Evolutionary conservation across 2,888 invertebrate genomes (phyloP).

Genomic region (Danaus chrysippus): DNA sequence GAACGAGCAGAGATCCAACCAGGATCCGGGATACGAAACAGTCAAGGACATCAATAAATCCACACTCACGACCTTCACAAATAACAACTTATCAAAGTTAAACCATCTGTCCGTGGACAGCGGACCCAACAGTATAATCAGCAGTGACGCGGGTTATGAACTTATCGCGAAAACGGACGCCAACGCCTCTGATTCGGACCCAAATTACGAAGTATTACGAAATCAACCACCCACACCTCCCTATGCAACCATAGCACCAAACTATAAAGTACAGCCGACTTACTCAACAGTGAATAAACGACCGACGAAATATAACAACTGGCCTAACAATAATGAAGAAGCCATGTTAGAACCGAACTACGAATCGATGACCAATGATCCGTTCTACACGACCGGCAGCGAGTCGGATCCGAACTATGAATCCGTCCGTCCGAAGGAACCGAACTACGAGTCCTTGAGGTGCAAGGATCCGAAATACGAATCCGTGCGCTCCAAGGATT

Average conservation of each 20-base stretch:
- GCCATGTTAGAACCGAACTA: slow-evolving; percentile 85
- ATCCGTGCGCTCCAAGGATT: slow-evolving; percentile 76
- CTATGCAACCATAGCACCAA: slow-evolving; percentile 69
- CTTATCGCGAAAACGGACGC: slow-evolving; percentile 76
- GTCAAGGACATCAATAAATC: slow-evolving; percentile 65
- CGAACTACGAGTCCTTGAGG: slow-evolving; percentile 83
- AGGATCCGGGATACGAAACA: slow-evolving; percentile 83
- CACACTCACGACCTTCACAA: slow-evolving; percentile 46
- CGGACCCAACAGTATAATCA: slow-evolving; percentile 80
- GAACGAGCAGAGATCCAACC: slow-evolving; percentile 66
- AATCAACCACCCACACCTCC: slow-evolving; percentile 75
- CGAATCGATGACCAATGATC: slow-evolving; percentile 84
- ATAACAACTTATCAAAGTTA: slow-evolving; percentile 57
- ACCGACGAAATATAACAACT: slow-evolving; percentile 74
- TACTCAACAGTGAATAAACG: slow-evolving; percentile 80
- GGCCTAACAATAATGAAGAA: slow-evolving; percentile 73
- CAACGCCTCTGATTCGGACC: slow-evolving; percentile 82
- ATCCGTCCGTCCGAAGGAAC: slow-evolving; percentile 82
- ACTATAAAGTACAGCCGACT: slow-evolving; percentile 68
- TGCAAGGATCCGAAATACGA: slow-evolving; percentile 86
- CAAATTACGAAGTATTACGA: slow-evolving; percentile 88
- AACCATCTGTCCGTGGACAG: slow-evolving; percentile 65
- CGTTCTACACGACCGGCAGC: slow-evolving; percentile 83
- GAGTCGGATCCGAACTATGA: slow-evolving; percentile 87
- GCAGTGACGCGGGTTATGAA: slow-evolving; percentile 87